Base-by-base conservation (phyloP, 2,888 invertebrate species). In the Agrochola lychnidis region DNA sequence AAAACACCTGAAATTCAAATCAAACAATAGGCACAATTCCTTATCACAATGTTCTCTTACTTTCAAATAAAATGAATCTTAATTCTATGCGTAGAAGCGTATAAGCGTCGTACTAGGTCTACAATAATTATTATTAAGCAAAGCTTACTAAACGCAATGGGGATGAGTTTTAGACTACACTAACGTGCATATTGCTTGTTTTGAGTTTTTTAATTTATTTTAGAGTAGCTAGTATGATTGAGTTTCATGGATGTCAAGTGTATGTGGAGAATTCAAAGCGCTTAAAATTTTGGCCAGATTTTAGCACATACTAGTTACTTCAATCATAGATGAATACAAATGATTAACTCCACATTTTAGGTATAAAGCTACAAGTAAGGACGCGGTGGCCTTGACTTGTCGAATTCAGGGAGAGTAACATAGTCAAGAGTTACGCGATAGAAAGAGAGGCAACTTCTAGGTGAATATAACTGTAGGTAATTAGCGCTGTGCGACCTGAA, bases 111-210 rank as follows among this genome's bases (percentile, higher is more conserved):
- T 81, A 79, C 83, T 83, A 78, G 56, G 36, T 75, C 87, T 88
- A 88, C 84, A 61, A 14, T 45, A 45, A 45, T 45, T 45, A 85
- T 79, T 87, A 85, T 76, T 64, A 89, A 85, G 86, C 86, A 78
- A 90, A 90, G 90, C 90, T 87, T 56, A 83, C 89, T 83, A 78
- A 85, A 84, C 86, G 86, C 83, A 84, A 86, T 88, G 87, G 79
- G 85, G 79, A 88, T 88, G 87, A 87, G 68, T 70, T 69, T 71
- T 73, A 76, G 14, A 78, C 79, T 85, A 88, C 70, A 90, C 93
- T 92, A 94, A 94, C 94, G 95, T 95, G 95, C 94, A 94, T 95
- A 95, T 95, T 94, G 95, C 95, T 95, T 94, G 94, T 87, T 94
- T 94, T 92, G 92, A 92, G 64, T 67, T 71, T 48, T 51, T 72